Base-by-base conservation (phyloP, 1,140 invertebrate species). In the Hylaeus volcanicus region DNA sequence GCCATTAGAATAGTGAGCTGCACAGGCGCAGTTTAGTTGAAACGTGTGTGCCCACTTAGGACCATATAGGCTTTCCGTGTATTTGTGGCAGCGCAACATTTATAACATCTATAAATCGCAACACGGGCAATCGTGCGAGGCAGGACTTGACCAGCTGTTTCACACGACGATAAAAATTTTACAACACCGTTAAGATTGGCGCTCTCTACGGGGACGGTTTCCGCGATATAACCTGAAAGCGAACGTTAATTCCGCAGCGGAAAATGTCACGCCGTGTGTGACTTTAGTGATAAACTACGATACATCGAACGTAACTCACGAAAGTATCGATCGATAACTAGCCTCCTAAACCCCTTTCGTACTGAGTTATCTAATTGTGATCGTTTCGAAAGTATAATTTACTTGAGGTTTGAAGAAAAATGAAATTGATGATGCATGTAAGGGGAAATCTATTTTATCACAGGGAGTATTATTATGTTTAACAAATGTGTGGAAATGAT, bases 1-100 rank as follows among this genome's bases (percentile, higher is more conserved):
- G 11, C 26, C 3, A 45, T 45, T 45, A 45, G 5, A 5, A 5
- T 45, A 45, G 43, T 45, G 43, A 3, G 48, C 11, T 64, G 64
- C 64, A 79, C 43, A 15, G 12, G 6, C 15, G n/a, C 41, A 12
- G 37, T 66, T 74, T 60, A 3, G 71, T 74, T 58, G 53, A 73
- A 85, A 66, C 69, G 56, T 55, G 56, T 64, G 71, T 65, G 48
- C 8, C 63, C 79, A 75, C 74, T 85, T 85, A 86, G 83, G 66
- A 66, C 45, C 60, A 77, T 86, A 86, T 79, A 86, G 74, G 61
- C 79, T 86, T 86, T 79, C 65, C 79, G 37, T 79, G 85, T 86
- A 79, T 56, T 55, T 55, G 66, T 41, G 83, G 76, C 61, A 51
- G 51, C 6, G 66, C 53, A 86, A 75, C 80, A 86, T 86, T 86